phyloP scores from a whole-genome alignment of 2,888 invertebrate species.

The Smittia sp. region DNA sequence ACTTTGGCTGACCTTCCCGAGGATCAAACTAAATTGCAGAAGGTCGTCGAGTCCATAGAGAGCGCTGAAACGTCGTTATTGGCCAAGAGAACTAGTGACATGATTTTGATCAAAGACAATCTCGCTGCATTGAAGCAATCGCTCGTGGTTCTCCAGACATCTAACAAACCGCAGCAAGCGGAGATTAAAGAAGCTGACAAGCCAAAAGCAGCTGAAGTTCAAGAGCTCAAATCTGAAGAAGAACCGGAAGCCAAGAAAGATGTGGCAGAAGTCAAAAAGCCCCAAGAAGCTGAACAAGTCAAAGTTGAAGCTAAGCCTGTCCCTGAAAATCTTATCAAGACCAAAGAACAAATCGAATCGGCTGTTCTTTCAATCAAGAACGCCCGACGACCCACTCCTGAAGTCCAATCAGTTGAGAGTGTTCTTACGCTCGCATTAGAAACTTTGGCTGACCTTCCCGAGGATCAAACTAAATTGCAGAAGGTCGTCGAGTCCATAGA shows the following conservation, averaged over 20 bases:
- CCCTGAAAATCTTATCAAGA: constrained; percentile 14
- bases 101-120: constrained; percentile 33
- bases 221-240: neutral
- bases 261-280: neutral
- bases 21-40: constrained; percentile 37
- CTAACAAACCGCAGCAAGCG: constrained; percentile 30
- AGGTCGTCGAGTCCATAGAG: constrained; percentile 39
- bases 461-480: constrained; percentile 41
- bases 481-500: constrained; percentile 34
- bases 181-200: constrained; percentile 17
- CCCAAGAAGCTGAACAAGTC: constrained; percentile 42
- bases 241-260: no score
- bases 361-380: constrained; percentile 16
- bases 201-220: constrained; percentile 38
- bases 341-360: constrained; percentile 25
- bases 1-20: constrained; percentile 34
- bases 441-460: constrained; percentile 42
- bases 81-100: constrained; percentile 33
- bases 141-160: neutral
- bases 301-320: constrained; percentile 42
- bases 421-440: neutral
- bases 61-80: constrained; percentile 29
- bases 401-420: constrained; percentile 14
- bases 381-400: constrained; percentile 4
- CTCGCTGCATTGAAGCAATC: constrained; percentile 36